Conservation (phyloP, 2,888 invertebrate species). For the Eubasilissa splendida region DNA sequence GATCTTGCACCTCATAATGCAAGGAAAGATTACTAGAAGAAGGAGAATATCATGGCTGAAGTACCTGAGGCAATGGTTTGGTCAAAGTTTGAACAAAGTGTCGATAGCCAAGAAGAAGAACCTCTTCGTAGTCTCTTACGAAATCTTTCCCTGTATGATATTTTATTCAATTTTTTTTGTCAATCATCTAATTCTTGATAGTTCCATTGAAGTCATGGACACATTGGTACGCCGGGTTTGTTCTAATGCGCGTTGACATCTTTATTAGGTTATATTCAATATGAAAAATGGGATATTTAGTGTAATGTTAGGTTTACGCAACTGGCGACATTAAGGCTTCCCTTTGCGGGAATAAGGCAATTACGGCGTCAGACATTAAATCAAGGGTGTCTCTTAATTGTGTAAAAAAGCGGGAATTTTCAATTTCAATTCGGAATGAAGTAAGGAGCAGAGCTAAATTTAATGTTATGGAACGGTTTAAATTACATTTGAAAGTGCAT, state of each 20-base stretch:
- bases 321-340: constrained; percentile 44
- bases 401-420: constrained; percentile 24
- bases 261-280: constrained; percentile 59
- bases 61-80: too few relatives aligned
- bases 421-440: neutral
- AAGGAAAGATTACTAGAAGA: too few relatives aligned
- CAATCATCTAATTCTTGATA: too few relatives aligned
- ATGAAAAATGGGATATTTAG: constrained; percentile 59
- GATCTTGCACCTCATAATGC: too few relatives aligned
- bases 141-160: too few relatives aligned
- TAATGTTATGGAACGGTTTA: constrained; percentile 47
- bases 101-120: too few relatives aligned
- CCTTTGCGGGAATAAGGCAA: constrained; percentile 46
- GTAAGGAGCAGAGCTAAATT: constrained; percentile 9
- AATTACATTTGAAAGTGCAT: constrained; percentile 40
- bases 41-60: too few relatives aligned
- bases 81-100: too few relatives aligned
- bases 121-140: too few relatives aligned
- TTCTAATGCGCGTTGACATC: constrained; percentile 58
- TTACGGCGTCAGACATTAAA: constrained; percentile 52
- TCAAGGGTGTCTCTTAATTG: constrained; percentile 46
- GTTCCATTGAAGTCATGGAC: constrained; percentile 33
- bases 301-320: constrained; percentile 46
- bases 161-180: too few relatives aligned
- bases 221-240: constrained; percentile 44